Conservation (phyloP, 2,797 vertebrate species). For the Microctenopoma lineatum region DNA sequence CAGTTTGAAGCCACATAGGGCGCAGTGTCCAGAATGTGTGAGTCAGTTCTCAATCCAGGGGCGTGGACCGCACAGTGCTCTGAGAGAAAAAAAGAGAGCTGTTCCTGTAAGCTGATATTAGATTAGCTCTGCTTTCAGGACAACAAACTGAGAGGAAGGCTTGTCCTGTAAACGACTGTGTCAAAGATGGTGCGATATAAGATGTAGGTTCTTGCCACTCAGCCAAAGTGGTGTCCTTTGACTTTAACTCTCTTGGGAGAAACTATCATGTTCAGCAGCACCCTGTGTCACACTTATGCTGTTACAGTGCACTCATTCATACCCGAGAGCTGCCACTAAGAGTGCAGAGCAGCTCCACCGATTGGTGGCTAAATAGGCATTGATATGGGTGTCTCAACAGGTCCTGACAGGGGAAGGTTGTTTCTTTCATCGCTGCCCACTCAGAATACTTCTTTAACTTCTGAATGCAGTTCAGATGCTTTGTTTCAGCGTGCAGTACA, state of each 20-base stretch:
- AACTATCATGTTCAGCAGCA: conserved; percentile 38
- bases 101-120: conserved; percentile 30
- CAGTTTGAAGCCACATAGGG: conserved; percentile 53
- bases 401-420: background rate
- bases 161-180: conserved; percentile 28
- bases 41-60: conserved; percentile 72
- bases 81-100: conserved; percentile 28
- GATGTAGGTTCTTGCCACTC: background rate
- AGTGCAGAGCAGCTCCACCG: conserved; percentile 29
- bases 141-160: conserved; percentile 29
- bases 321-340: conserved; percentile 30
- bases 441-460: conserved; percentile 16
- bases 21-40: conserved; percentile 70
- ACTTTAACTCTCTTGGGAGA: conserved; percentile 25
- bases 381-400: background rate
- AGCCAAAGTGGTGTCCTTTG: conserved; percentile 44
- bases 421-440: conserved; percentile 5
- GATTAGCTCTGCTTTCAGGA: conserved; percentile 49
- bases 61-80: conserved; percentile 58
- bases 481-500: conserved; percentile 20
- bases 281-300: conserved; percentile 33
- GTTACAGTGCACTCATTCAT: conserved; percentile 45
- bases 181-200: conserved; percentile 22
- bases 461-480: conserved; percentile 38
- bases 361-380: conserved; percentile 6